phyloP scores from a whole-genome alignment of 2,888 invertebrate genomes.

The Enchytraeus crypticus region DNA sequence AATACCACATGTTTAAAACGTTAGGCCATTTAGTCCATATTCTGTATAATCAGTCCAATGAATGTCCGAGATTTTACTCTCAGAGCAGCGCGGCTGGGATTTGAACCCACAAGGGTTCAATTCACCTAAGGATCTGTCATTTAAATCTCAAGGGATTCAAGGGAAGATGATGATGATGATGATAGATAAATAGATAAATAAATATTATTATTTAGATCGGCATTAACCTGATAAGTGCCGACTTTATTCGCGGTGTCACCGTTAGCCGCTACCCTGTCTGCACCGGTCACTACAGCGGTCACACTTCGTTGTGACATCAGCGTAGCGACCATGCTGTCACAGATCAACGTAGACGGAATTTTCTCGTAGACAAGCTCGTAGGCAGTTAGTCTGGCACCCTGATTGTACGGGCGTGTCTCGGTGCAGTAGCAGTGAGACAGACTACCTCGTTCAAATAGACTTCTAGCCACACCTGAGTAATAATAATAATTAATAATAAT shows the following conservation, averaged over 20 bases:
- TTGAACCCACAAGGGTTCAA: too few species aligned
- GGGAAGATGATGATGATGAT: too few species aligned
- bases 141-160: too few species aligned
- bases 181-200: too few species aligned
- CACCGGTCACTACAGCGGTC: constrained; percentile 89
- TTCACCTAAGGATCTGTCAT: too few species aligned
- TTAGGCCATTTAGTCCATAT: too few species aligned
- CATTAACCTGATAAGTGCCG: constrained; percentile 28
- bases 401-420: constrained; percentile 96
- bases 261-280: constrained; percentile 88
- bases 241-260: constrained; percentile 99
- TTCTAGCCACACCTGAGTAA: constrained; percentile 67
- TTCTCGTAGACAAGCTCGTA: constrained; percentile 74
- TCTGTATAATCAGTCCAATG: too few species aligned
- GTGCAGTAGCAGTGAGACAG: constrained; percentile 84
- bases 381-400: constrained; percentile 78
- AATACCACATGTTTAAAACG: too few species aligned
- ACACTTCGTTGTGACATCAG: constrained; percentile 75
- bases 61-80: too few species aligned
- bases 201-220: too few species aligned
- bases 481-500: background rate
- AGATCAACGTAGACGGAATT: constrained; percentile 81
- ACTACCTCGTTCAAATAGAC: constrained; percentile 58
- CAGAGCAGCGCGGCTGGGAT: too few species aligned
- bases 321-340: constrained; percentile 89